Conservation (phyloP, 2,113 vertebrate species). For the zebrafish (Danio rerio) region GRCz12tu NC_133180.1:66056501-66057000, state of each 20-base stretch:
- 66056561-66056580: no score
- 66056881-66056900: conserved; percentile 9
- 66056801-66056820: background rate
- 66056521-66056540: no score
- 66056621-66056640: background rate
- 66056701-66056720: background rate
- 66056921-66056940: background rate
- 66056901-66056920: background rate
- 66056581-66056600: background rate
- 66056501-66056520: no score
- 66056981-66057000: background rate
- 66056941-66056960: background rate
- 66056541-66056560: no score
- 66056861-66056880: conserved; percentile 5
- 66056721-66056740: background rate
- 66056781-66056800: background rate
- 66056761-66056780: background rate
- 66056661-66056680: background rate
- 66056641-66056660: background rate
- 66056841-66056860: conserved; percentile 4
- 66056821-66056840: background rate
- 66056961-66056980: background rate
- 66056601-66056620: background rate
- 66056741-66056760: background rate
- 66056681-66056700: background rate